Conservation (phyloP, 2,888 invertebrate species). For the Asteroscopus sphinx region DNA sequence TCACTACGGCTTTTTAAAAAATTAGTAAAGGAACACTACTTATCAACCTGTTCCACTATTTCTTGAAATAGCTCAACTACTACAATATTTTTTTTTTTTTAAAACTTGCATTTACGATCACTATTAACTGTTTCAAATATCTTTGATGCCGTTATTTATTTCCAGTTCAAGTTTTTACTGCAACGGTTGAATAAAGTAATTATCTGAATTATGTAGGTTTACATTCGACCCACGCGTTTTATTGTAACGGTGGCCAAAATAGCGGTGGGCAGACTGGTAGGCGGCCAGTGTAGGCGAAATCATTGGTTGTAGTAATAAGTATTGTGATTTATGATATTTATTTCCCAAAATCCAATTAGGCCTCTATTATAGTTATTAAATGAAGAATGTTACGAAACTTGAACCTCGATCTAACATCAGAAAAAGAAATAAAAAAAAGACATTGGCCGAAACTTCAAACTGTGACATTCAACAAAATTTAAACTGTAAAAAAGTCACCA, state of each 20-base stretch:
- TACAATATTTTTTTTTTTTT: no score
- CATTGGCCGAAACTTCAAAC: conserved; percentile 35
- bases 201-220: conserved; percentile 44
- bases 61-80: no score
- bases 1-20: no score
- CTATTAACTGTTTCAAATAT: conserved; percentile 46
- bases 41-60: no score
- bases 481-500: conserved; percentile 35
- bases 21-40: no score
- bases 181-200: conserved; percentile 43
- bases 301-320: conserved; percentile 21
- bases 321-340: conserved; percentile 29
- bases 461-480: conserved; percentile 42
- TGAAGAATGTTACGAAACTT: conserved; percentile 5
- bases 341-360: conserved; percentile 12
- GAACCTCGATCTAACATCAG: conserved; percentile 9
- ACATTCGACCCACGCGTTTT: conserved; percentile 36
- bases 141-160: conserved; percentile 39
- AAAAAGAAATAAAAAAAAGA: conserved; percentile 2
- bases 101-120: conserved; percentile 50
- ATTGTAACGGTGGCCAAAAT: conserved; percentile 20
- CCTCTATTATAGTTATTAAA: neutral
- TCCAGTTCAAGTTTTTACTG: conserved; percentile 40
- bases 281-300: conserved; percentile 44
- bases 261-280: conserved; percentile 23